phyloP scores from a whole-genome alignment of 2,797 vertebrate genomes.

The Lindbergichthys nudifrons region DNA sequence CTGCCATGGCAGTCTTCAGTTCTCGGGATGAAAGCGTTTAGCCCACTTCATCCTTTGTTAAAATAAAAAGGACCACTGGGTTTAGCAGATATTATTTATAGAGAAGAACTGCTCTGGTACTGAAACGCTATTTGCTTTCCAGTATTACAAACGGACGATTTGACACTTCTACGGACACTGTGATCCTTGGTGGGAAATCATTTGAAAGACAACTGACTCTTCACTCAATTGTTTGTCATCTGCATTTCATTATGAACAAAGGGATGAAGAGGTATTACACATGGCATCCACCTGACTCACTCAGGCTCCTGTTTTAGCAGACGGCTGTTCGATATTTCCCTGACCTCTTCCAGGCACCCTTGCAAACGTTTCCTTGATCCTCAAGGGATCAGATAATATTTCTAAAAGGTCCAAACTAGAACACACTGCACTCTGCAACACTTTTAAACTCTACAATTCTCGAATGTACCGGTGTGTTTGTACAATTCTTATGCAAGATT shows the following conservation, averaged over 20 bases:
- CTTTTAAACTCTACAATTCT: conserved; percentile 21
- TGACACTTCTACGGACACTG: conserved; percentile 33
- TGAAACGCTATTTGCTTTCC: conserved; percentile 51
- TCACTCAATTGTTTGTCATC: conserved; percentile 57
- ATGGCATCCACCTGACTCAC: conserved; percentile 43
- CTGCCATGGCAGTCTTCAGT: conserved; percentile 52
- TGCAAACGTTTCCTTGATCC: conserved; percentile 63
- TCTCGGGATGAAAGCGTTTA: conserved; percentile 62
- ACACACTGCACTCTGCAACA: conserved; percentile 30
- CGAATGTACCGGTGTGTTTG: conserved; percentile 14
- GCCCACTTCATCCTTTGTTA: conserved; percentile 62
- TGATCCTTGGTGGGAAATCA: conserved; percentile 33
- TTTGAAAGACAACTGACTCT: conserved; percentile 30
- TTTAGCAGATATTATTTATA: conserved; percentile 67
- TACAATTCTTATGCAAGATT: conserved; percentile 3
- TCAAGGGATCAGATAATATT: conserved; percentile 54
- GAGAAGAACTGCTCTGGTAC: conserved; percentile 49
- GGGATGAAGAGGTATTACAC: conserved; percentile 52
- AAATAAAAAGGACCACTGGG: conserved; percentile 56
- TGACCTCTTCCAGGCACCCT: conserved; percentile 61
- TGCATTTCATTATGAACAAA: conserved; percentile 47
- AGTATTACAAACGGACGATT: conserved; percentile 55
- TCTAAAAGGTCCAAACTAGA: conserved; percentile 48
- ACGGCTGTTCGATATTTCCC: conserved; percentile 55
- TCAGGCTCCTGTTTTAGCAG: conserved; percentile 53